These are phyloP conservation scores for Pangasius larnaudii DNA, from an alignment of 2,797 vertebrate species.

Conservation along the genomic window DNA sequence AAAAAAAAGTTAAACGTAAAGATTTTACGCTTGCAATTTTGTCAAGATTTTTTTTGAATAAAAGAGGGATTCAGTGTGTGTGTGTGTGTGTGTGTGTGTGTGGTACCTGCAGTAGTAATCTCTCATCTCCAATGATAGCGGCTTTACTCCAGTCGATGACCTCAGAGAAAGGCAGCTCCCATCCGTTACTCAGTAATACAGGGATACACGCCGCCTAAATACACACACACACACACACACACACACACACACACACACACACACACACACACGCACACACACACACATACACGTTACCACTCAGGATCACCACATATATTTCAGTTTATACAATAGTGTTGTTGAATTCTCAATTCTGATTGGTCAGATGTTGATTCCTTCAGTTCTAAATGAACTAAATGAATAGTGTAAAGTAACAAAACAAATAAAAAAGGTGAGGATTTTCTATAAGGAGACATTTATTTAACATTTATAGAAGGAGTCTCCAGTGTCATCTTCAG, in stretches of 20 bases:
- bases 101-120: conserved; percentile 79
- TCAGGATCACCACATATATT: neutral
- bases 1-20: too few relatives aligned
- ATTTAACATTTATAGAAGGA: neutral
- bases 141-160: conserved; percentile 85
- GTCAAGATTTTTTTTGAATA: neutral
- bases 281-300: neutral
- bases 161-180: conserved; percentile 84
- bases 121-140: conserved; percentile 78
- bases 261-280: conserved; percentile 29
- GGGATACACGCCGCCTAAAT: conserved; percentile 81
- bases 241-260: conserved; percentile 24
- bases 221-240: too few relatives aligned
- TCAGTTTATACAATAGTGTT: neutral
- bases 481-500: neutral
- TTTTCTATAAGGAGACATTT: neutral
- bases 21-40: neutral
- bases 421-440: neutral
- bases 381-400: neutral
- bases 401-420: neutral
- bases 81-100: conserved; percentile 12
- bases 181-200: conserved; percentile 81
- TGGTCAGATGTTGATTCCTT: neutral
- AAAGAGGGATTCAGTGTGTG: neutral
- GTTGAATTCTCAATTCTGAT: neutral